Evolutionary conservation across 2,888 invertebrate species (phyloP).

Genomic region (Geotrupes spiniger): DNA sequence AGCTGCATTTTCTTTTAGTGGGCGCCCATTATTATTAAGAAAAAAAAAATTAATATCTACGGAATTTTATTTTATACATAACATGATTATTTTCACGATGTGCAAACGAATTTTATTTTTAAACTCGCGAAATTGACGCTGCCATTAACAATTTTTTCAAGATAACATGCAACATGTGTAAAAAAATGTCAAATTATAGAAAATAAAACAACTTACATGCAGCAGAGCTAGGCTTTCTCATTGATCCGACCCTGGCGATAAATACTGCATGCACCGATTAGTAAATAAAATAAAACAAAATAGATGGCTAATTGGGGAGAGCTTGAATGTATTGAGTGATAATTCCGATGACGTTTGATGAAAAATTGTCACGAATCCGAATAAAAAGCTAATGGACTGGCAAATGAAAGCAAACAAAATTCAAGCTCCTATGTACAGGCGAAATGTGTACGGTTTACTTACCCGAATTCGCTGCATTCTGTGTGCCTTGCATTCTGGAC

Average conservation of each 20-base stretch:
- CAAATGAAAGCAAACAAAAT: constrained; percentile 3
- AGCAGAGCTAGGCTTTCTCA: constrained; percentile 35
- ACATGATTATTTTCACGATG: no score
- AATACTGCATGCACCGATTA: constrained; percentile 37
- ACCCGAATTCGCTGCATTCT: background rate
- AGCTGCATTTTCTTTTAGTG: no score
- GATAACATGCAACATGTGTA: constrained; percentile 16
- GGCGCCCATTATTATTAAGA: no score
- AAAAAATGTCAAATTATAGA: no score
- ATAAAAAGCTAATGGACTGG: background rate
- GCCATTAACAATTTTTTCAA: no score
- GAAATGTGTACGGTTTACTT: background rate
- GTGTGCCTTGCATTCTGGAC: constrained; percentile 34
- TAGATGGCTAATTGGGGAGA: constrained; percentile 15
- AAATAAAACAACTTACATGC: constrained; percentile 39
- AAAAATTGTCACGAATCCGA: background rate
- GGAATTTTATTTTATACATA: no score
- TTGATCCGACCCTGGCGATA: constrained; percentile 42
- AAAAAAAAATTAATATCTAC: no score
- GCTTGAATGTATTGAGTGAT: background rate
- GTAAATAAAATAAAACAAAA: constrained; percentile 23
- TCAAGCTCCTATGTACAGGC: background rate
- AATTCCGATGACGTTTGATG: constrained; percentile 2
- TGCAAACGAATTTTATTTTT: no score
- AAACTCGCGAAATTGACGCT: no score